Evolutionary conservation across 2,113 vertebrate genomes (phyloP).

Genomic region (Eulemur rufifrons): DNA sequence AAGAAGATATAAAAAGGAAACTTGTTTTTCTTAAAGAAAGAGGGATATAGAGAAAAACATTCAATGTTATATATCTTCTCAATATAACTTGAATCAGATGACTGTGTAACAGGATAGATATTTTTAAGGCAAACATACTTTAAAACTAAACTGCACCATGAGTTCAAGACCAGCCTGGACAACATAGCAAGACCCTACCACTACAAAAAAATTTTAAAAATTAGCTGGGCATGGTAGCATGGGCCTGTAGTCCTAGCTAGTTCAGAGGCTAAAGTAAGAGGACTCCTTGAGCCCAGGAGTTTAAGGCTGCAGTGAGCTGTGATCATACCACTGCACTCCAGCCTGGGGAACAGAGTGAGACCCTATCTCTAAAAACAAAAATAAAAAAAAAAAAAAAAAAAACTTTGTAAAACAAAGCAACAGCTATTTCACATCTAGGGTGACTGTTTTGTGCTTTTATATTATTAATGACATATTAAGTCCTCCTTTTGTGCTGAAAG

Average conservation of each 20-base stretch:
- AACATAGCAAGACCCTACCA: too few relatives aligned
- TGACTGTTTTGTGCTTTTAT: neutral
- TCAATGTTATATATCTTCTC: neutral
- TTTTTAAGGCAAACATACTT: slow-evolving; percentile 9
- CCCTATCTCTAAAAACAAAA: too few relatives aligned
- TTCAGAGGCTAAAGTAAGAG: too few relatives aligned
- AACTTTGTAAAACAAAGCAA: neutral
- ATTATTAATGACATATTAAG: neutral
- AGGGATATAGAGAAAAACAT: neutral
- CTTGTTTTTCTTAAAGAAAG: slow-evolving; percentile 53
- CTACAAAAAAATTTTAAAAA: too few relatives aligned
- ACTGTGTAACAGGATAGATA: neutral
- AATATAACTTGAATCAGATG: neutral
- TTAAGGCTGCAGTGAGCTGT: too few relatives aligned
- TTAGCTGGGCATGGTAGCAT: too few relatives aligned
- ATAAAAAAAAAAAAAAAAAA: too few relatives aligned
- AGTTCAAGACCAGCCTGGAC: too few relatives aligned
- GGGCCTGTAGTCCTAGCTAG: too few relatives aligned
- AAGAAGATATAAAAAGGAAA: slow-evolving; percentile 9
- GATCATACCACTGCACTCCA: too few relatives aligned
- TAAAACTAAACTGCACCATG: neutral
- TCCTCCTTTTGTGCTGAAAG: neutral
- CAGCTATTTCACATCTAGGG: neutral
- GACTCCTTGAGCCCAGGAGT: too few relatives aligned
- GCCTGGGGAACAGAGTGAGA: too few relatives aligned